phyloP scores from a whole-genome alignment of 1,140 invertebrate genomes.

The Adoxophyes honmai region DNA sequence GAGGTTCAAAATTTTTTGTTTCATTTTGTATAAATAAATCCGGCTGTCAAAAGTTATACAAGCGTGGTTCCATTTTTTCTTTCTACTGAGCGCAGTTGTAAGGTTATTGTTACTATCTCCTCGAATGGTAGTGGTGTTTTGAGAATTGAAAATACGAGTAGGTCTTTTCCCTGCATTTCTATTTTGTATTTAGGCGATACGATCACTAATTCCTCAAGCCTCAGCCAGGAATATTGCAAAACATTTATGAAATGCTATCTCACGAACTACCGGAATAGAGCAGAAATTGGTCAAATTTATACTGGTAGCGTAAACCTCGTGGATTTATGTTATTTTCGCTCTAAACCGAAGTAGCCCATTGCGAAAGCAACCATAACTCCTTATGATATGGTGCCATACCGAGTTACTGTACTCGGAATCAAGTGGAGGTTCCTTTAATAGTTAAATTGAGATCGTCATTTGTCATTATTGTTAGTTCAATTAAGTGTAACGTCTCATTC shows the following conservation, averaged over 20 bases:
- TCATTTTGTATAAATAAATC: too few species aligned
- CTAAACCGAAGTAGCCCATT: slow-evolving; percentile 25
- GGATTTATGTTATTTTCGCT: slow-evolving; percentile 54
- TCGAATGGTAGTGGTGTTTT: too few species aligned
- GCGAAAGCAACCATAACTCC: background rate
- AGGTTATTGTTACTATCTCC: too few species aligned
- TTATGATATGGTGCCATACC: background rate
- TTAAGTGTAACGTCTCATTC: background rate
- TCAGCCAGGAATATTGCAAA: background rate
- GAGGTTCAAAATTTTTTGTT: too few species aligned
- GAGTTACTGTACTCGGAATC: background rate
- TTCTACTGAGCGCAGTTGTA: too few species aligned
- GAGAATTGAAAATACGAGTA: too few species aligned
- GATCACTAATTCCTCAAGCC: background rate
- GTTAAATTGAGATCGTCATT: background rate
- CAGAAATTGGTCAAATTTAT: slow-evolving; percentile 47
- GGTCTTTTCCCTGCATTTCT: too few species aligned
- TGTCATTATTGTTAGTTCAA: slow-evolving; percentile 1
- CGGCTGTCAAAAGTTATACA: too few species aligned
- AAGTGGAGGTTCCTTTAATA: background rate
- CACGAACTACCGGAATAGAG: background rate
- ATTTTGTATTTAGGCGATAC: too few species aligned
- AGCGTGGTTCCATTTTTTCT: too few species aligned
- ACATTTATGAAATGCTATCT: background rate
- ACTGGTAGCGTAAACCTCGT: slow-evolving; percentile 37